Conservation (phyloP, 2,113 vertebrate genomes). For the Pluvialis apricaria region DNA sequence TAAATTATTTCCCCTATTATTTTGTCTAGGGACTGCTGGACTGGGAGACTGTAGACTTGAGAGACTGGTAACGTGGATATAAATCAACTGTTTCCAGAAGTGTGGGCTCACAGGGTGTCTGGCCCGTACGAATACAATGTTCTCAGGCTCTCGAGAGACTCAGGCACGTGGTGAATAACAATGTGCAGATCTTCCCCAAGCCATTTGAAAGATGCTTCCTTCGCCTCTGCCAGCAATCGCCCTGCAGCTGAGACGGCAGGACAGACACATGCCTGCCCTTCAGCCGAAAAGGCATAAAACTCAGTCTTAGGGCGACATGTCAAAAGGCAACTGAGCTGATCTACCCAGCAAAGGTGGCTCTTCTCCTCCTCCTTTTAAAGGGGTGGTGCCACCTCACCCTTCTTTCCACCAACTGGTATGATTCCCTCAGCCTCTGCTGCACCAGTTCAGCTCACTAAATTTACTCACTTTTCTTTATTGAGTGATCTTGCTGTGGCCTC, state of each 20-base stretch:
- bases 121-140: background rate
- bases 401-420: background rate
- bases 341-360: background rate
- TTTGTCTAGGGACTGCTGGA: background rate
- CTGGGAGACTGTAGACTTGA: background rate
- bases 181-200: background rate
- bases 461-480: background rate
- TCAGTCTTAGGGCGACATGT: background rate
- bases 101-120: background rate
- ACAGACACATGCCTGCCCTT: background rate
- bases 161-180: background rate
- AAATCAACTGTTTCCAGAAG: conserved; percentile 14
- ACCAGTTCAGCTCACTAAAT: background rate
- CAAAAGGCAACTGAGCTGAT: background rate
- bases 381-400: background rate
- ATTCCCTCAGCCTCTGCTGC: background rate
- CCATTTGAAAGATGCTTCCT: background rate
- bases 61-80: background rate
- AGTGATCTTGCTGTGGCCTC: background rate
- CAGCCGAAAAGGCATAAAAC: background rate
- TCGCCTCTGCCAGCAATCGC: background rate
- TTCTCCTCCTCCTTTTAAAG: background rate
- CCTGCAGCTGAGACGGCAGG: background rate
- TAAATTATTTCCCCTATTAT: conserved; percentile 40
- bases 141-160: conserved; percentile 8